Evolutionary conservation across 2,888 invertebrate genomes (phyloP).

Genomic region (Anthophora plumipes): DNA sequence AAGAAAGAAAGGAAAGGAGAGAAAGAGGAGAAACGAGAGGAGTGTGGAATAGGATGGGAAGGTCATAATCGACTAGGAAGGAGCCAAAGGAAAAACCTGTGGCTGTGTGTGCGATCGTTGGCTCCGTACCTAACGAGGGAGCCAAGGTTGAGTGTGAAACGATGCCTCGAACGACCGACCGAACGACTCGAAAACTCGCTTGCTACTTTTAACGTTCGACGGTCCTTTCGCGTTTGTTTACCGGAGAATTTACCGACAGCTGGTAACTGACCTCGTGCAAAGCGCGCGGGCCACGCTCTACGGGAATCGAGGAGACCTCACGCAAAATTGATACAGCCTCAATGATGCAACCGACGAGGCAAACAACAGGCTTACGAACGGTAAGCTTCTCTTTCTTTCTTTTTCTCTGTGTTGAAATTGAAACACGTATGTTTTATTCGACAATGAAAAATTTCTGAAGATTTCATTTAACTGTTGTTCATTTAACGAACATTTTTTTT

Average conservation of each 20-base stretch:
- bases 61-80: constrained; percentile 72
- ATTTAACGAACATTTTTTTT: too few relatives aligned
- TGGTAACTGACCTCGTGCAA: constrained; percentile 62
- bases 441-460: too few relatives aligned
- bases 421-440: too few relatives aligned
- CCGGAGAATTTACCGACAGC: constrained; percentile 66
- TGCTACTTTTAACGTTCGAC: constrained; percentile 65
- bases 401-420: not conserved
- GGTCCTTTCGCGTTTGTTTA: constrained; percentile 51
- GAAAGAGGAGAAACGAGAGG: not conserved
- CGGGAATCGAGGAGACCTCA: not conserved
- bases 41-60: constrained; percentile 53
- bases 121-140: constrained; percentile 59
- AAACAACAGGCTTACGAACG: not conserved
- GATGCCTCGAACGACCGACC: constrained; percentile 44
- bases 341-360: constrained; percentile 7
- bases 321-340: constrained; percentile 27
- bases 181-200: constrained; percentile 47
- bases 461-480: too few relatives aligned
- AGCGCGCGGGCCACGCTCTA: constrained; percentile 6
- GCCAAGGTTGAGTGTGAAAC: constrained; percentile 62
- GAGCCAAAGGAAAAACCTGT: constrained; percentile 48
- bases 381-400: not conserved
- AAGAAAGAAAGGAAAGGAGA: constrained; percentile 31
- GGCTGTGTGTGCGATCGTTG: constrained; percentile 24